These are phyloP conservation scores for Drosophila lacteicornis DNA, from an alignment of 1,140 invertebrate species.

Conservation along the genomic window DNA sequence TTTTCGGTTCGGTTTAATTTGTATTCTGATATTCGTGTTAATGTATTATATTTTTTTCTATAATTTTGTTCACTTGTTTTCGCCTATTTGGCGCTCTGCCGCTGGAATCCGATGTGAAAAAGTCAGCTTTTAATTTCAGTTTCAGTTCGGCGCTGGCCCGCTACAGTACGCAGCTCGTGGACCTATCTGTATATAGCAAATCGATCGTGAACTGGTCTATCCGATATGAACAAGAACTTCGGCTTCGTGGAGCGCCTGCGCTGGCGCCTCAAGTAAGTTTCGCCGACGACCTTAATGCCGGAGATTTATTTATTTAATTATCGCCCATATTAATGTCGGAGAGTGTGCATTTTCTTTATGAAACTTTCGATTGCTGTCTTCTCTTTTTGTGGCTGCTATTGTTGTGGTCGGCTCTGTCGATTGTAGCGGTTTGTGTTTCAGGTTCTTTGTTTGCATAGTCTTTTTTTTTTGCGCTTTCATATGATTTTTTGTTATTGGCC, in stretches of 20 bases:
- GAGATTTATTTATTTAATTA: conserved; percentile 49
- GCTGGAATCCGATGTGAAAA: conserved; percentile 60
- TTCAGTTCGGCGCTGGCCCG: conserved; percentile 68
- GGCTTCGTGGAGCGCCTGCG: conserved; percentile 73
- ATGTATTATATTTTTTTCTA: conserved; percentile 57
- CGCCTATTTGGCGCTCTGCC: conserved; percentile 45
- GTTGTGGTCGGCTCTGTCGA: conserved; percentile 25
- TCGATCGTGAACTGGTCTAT: conserved; percentile 33
- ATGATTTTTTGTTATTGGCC: conserved; percentile 3
- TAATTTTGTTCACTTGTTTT: conserved; percentile 47
- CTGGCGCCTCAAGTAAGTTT: conserved; percentile 80
- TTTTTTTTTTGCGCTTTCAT: background rate
- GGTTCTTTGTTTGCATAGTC: conserved; percentile 22
- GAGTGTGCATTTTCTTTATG: conserved; percentile 2
- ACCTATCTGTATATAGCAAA: conserved; percentile 9
- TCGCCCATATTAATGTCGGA: conserved; percentile 20
- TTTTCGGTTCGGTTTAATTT: conserved; percentile 57
- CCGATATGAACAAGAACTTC: conserved; percentile 70
- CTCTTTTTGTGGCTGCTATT: conserved; percentile 13
- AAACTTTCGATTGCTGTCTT: conserved; percentile 14
- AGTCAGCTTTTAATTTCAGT: conserved; percentile 70
- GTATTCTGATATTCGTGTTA: conserved; percentile 74
- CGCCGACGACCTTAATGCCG: conserved; percentile 45
- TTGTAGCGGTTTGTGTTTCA: conserved; percentile 30
- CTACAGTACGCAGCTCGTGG: conserved; percentile 64